Evolutionary conservation across 1,140 invertebrate genomes (phyloP).

Genomic region (Caenorhabditis briggsae): DNA sequence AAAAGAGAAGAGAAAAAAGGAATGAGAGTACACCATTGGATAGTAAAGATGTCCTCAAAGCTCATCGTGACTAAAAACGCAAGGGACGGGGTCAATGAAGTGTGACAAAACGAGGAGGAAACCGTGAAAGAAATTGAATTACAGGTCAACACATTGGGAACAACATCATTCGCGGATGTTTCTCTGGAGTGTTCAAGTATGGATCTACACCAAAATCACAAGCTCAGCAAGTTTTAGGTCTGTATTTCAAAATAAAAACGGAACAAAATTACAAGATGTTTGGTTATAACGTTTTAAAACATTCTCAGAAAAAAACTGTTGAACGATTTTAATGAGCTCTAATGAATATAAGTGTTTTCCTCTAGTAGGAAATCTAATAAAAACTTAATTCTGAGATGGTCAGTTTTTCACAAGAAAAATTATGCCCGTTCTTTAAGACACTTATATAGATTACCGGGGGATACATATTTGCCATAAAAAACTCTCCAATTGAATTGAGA

Average conservation of each 20-base stretch:
- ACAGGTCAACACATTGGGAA: conserved; percentile 61
- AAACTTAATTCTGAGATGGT: too few relatives aligned
- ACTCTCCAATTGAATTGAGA: too few relatives aligned
- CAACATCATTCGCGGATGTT: conserved; percentile 58
- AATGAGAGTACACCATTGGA: conserved; percentile 38
- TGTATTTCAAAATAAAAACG: background rate
- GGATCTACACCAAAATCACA: conserved; percentile 55
- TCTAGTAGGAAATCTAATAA: too few relatives aligned
- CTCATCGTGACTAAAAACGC: background rate
- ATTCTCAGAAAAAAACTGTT: too few relatives aligned
- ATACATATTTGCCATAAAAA: too few relatives aligned
- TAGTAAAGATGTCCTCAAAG: conserved; percentile 11
- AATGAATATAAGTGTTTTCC: too few relatives aligned
- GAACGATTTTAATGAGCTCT: too few relatives aligned
- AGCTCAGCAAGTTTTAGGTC: conserved; percentile 40
- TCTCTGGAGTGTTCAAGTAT: conserved; percentile 58
- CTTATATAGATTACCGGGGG: too few relatives aligned
- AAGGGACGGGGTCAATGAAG: background rate
- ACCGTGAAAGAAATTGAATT: background rate
- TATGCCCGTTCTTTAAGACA: too few relatives aligned
- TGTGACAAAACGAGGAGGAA: background rate
- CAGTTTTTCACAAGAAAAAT: too few relatives aligned
- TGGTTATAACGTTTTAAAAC: background rate
- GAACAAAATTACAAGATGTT: too few relatives aligned
- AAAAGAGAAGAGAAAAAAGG: background rate